Base-by-base conservation (phyloP, 2,113 vertebrate genomes). In the Oceanites oceanicus region DNA sequence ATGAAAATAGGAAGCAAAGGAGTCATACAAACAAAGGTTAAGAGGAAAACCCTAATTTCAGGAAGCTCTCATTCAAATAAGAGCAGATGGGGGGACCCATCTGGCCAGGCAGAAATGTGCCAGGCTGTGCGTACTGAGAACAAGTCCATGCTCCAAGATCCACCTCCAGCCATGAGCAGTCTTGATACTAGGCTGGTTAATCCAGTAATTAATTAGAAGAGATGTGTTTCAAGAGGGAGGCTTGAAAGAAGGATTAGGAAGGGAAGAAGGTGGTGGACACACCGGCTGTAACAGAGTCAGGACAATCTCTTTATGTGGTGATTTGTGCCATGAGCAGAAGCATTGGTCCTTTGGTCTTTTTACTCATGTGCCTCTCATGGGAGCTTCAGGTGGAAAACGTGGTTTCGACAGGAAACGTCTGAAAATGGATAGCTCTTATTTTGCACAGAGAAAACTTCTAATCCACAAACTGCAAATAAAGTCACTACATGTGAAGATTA, bases 21-120 rank as follows among this genome's bases (percentile, higher is more conserved):
- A 47, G 70, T 74, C 22, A 21, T 27, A 22, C 26, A 81, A 92
- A 78, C 79, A 94, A 88, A 94, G 84, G 80, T 96, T 86, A 88
- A 63, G 79, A 95, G 95, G 87, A 90, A 96, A 97, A 71, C 50
- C 90, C 90, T 62, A 82, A 87, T 80, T 94, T 49, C 50, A 52
- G 80, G 80, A 90, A 95, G 84, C 79, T 94, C 73, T 96, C 59
- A 58, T 90, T 68, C 68, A 93, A 87, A 86, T 3, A 55, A 45
- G 77, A 97, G 84, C 96, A 97, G 94, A 97, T 96, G 96, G 94
- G 65, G 65, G 45, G 11, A 68, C 90, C 95, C 94, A 96, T 97
- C 96, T 97, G 95, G 91, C 70, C 86, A 73, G 76, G 85, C 92
- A 92, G 87, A n/a, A 87, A 59, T 62, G 23, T 59, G 94, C 93